phyloP scores from a whole-genome alignment of 2,797 vertebrate genomes.

The Fundulus diaphanus region DNA sequence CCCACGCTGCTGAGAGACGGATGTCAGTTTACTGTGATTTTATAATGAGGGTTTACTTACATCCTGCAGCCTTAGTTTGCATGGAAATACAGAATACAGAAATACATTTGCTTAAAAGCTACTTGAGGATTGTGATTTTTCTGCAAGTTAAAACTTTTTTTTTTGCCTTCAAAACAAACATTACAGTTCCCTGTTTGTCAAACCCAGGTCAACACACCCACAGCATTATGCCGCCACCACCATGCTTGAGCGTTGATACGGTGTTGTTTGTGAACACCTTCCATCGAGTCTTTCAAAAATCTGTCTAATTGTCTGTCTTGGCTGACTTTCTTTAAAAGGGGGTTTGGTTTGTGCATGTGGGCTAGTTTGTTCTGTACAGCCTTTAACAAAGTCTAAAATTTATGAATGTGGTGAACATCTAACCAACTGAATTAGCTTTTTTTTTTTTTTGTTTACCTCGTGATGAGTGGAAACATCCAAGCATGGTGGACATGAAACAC shows the following conservation, averaged over 20 bases:
- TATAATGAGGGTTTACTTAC: not conserved
- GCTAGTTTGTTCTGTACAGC: not conserved
- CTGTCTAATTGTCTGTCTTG: not conserved
- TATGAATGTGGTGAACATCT: not conserved
- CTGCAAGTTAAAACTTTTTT: not conserved
- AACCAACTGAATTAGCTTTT: not conserved
- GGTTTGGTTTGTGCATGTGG: not conserved
- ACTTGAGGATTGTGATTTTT: not conserved
- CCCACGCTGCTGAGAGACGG: not conserved
- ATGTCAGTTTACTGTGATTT: not conserved
- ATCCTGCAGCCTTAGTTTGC: not conserved
- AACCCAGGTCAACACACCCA: not conserved
- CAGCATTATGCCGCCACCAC: not conserved
- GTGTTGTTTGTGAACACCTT: not conserved
- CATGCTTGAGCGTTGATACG: not conserved
- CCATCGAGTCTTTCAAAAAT: not conserved
- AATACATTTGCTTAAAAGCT: not conserved
- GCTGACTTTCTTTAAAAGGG: not conserved
- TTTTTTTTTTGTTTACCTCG: no score
- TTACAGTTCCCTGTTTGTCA: not conserved
- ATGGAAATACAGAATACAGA: no score
- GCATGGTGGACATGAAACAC: conserved; percentile 32
- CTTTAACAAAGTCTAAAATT: not conserved
- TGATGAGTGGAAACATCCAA: not conserved
- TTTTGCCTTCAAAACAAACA: not conserved